Evolutionary conservation across 1,140 invertebrate genomes (phyloP), one percentile per base, ranked within the genome.

Genomic region (Halyomorpha halys): DNA sequence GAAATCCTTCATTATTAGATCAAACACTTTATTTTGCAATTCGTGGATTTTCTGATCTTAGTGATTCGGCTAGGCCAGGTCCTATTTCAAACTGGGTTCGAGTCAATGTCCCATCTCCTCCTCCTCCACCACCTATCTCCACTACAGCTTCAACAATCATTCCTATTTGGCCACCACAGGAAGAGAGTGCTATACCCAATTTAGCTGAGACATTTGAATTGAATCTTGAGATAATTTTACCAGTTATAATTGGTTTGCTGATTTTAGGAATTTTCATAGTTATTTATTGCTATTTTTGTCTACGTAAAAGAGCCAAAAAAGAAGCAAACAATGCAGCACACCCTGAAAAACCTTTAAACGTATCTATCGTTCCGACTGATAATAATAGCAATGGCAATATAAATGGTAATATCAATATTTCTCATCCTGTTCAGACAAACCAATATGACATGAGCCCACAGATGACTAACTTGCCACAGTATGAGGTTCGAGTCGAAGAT

Each of bases 1-100:
- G 75, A 15, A 73, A 76, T 30, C 73, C 73, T 4, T 72, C 73
- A 13, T 69, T 79, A 0, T 63, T 79, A 14, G 78, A 79, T 61
- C 71, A 72, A 65, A 73, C 75, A 0, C 67, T 78, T 34, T 82
- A 76, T 67, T 77, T 83, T 66, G 77, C 78, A 18, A 70, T 84
- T 3, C 72, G 80, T 30, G 78, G 80, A 0, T 76, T 78, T 56
- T 68, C 70, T 3, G 72, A 74, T 45, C 15, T 56, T 4, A 70
- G 67, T 0, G 62, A 68, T 6, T 70, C 75, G 61, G 64, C 71
- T 14, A 73, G 76, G 45, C 70, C 72, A 11, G 77, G 78, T 1
- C 76, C 77, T 3, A 69, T 80, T 23, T 84, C 82, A 0, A 84
- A 84, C 70, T 78, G 79, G 69, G 79, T 80, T 8, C 69, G 76